These are phyloP conservation scores for Lissocephala sabroskyi DNA, from an alignment of 2,888 invertebrate species.

Conservation along the genomic window DNA sequence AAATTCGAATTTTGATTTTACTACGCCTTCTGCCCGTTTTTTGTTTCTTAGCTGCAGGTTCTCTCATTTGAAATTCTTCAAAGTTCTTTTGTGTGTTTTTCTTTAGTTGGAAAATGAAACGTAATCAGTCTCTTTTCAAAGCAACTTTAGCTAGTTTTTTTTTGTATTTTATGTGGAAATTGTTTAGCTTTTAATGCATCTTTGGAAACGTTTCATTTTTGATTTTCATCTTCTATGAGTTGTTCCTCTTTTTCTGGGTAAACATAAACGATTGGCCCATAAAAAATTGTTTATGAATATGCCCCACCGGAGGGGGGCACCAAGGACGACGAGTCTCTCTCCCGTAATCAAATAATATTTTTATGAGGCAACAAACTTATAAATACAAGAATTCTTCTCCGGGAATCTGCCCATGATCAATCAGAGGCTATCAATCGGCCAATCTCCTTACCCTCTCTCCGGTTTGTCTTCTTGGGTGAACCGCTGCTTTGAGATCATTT, in stretches of 20 bases:
- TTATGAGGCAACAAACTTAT: conserved; percentile 47
- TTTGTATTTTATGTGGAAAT: conserved; percentile 32
- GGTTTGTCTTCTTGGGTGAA: conserved; percentile 20
- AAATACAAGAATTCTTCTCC: conserved; percentile 26
- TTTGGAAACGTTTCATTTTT: conserved; percentile 71
- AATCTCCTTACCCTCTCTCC: background rate
- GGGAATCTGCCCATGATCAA: background rate
- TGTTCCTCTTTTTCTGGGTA: conserved; percentile 16
- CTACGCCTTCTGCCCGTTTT: conserved; percentile 44
- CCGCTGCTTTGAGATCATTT: conserved; percentile 59
- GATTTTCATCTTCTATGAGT: conserved; percentile 12
- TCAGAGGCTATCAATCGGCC: no score
- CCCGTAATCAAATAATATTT: conserved; percentile 53
- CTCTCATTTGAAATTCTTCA: no score
- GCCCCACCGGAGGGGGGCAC: conserved; percentile 12
- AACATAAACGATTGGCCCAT: conserved; percentile 22
- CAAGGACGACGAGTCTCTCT: background rate
- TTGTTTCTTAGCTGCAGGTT: conserved; percentile 18
- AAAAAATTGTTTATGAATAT: conserved; percentile 41
- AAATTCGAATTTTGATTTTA: conserved; percentile 70
- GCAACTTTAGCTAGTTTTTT: conserved; percentile 29
- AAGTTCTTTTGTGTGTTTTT: no score
- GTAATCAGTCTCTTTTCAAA: conserved; percentile 71
- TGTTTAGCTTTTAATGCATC: conserved; percentile 69
- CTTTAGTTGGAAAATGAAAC: conserved; percentile 55